Conservation (phyloP, 2,888 invertebrate species). For the Itoplectis maculator region DNA sequence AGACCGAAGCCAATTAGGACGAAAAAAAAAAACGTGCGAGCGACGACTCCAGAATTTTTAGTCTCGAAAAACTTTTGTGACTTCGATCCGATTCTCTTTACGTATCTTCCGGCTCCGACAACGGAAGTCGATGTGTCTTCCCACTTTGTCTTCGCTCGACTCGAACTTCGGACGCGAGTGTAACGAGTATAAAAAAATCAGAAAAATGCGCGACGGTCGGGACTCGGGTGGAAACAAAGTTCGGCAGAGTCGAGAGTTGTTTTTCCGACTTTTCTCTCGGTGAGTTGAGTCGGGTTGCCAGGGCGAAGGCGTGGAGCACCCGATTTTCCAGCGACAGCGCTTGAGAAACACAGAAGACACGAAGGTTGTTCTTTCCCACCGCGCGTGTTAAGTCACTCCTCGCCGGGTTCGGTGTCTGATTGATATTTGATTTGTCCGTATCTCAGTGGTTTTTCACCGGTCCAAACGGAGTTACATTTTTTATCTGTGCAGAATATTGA, state of each 20-base stretch:
- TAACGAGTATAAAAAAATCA: neutral
- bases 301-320: no score
- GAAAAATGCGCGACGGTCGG: neutral
- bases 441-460: neutral
- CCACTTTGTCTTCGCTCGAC: slow-evolving; percentile 1
- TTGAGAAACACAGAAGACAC: slow-evolving; percentile 25
- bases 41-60: no score
- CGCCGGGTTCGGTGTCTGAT: neutral
- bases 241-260: slow-evolving; percentile 12
- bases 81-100: neutral
- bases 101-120: neutral
- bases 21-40: no score
- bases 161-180: neutral
- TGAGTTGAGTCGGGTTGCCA: no score
- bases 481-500: no score
- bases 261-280: neutral
- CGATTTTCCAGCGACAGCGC: no score
- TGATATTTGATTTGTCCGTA: neutral
- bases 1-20: no score
- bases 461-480: no score
- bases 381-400: slow-evolving; percentile 35
- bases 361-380: slow-evolving; percentile 42
- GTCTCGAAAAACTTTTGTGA: no score
- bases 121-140: neutral
- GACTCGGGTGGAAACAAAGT: neutral